A percentile compares a stretch with the other conserved stretches of the same genome.
phyloP scores from a whole-genome alignment of 2,888 invertebrate species.

The Pecten maximus region DNA sequence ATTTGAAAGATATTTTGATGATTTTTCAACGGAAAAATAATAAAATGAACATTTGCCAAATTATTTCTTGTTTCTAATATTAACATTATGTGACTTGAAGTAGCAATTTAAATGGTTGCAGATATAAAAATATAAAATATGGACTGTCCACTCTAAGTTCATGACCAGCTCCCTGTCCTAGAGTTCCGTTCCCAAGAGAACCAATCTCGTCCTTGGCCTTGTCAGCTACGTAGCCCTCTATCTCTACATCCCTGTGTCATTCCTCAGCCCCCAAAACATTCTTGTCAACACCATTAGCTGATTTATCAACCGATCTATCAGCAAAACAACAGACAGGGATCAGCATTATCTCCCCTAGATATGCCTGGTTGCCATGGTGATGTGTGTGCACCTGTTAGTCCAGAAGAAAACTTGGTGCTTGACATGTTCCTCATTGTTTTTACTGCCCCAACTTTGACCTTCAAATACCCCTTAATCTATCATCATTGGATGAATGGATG shows the following conservation, averaged over 20 bases:
- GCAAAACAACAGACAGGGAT: slow-evolving; percentile 20
- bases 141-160: neutral
- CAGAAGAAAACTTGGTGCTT: neutral
- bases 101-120: too few species aligned
- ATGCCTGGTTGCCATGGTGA: slow-evolving; percentile 33
- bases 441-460: neutral
- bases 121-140: neutral
- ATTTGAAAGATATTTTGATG: neutral
- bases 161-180: neutral
- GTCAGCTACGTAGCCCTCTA: slow-evolving; percentile 1
- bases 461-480: neutral
- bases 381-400: neutral
- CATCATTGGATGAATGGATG: neutral
- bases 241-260: slow-evolving; percentile 28
- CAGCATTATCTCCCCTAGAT: slow-evolving; percentile 30
- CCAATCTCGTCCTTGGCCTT: neutral
- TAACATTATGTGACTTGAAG: too few species aligned
- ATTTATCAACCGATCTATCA: slow-evolving; percentile 11
- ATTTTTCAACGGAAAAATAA: neutral
- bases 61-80: neutral
- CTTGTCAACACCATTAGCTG: slow-evolving; percentile 25
- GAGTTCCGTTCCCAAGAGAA: neutral
- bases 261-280: slow-evolving; percentile 16
- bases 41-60: neutral
- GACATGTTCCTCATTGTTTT: slow-evolving; percentile 26